These are phyloP conservation scores for Myripristis jacobus DNA, from an alignment of 2,797 vertebrate genomes.

Conservation along the genomic window DNA sequence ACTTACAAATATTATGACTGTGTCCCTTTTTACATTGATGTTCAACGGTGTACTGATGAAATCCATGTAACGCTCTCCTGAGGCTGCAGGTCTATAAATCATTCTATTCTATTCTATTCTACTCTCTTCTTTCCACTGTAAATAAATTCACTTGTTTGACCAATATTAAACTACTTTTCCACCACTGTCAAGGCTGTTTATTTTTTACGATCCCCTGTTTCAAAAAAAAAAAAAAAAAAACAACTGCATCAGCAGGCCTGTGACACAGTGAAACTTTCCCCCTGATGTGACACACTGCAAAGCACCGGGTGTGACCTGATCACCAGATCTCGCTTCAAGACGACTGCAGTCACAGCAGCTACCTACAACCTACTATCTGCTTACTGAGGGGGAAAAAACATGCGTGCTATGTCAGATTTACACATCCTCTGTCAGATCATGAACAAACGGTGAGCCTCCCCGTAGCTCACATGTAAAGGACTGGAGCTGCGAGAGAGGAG, in stretches of 20 bases:
- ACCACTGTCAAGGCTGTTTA: too few species aligned
- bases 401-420: constrained; percentile 70
- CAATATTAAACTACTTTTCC: too few species aligned
- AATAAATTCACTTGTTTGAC: too few species aligned
- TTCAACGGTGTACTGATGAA: neutral
- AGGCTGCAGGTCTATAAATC: constrained; percentile 9
- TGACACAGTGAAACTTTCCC: constrained; percentile 28
- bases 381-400: constrained; percentile 69
- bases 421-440: constrained; percentile 71
- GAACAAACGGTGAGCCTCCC: constrained; percentile 36
- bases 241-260: constrained; percentile 19
- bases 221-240: too few species aligned
- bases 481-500: constrained; percentile 29
- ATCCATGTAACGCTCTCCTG: neutral
- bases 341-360: constrained; percentile 34
- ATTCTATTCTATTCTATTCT: neutral
- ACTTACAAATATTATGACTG: constrained; percentile 1
- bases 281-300: constrained; percentile 16
- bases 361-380: constrained; percentile 29
- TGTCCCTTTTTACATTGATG: neutral
- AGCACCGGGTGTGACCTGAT: constrained; percentile 46
- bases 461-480: constrained; percentile 28
- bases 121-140: neutral
- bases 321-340: constrained; percentile 28
- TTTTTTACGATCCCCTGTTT: too few species aligned